phyloP scores from a whole-genome alignment of 1,140 invertebrate species.

The Ectropis grisescens region DNA sequence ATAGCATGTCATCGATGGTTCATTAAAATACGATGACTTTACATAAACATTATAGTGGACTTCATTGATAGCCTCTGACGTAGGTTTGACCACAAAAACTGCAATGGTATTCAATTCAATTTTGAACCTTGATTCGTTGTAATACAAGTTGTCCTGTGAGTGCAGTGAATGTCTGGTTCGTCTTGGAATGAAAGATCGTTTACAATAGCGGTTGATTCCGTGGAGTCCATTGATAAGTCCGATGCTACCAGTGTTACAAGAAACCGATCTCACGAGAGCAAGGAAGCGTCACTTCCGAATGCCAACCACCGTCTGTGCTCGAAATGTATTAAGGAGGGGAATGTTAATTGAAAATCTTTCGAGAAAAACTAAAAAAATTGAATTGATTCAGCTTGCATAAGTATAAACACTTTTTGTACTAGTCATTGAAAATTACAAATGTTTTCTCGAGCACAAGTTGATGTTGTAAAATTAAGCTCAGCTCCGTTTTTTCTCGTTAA shows the following conservation, averaged over 20 bases:
- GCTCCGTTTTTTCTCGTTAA: too few relatives aligned
- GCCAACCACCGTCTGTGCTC: conserved; percentile 3
- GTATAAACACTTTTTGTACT: too few relatives aligned
- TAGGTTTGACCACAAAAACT: conserved; percentile 57
- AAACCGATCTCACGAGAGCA: conserved; percentile 50
- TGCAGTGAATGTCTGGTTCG: conserved; percentile 30
- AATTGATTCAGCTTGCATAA: too few relatives aligned
- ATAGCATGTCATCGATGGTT: conserved; percentile 66
- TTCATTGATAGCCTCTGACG: conserved; percentile 67
- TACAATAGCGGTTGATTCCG: conserved; percentile 64
- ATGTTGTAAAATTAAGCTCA: too few relatives aligned
- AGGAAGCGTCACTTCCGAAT: conserved; percentile 42
- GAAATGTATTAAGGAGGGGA: too few relatives aligned
- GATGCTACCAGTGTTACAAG: conserved; percentile 66
- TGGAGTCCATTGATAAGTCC: conserved; percentile 67
- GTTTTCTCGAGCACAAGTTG: too few relatives aligned
- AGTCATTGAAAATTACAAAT: too few relatives aligned
- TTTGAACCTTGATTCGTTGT: too few relatives aligned
- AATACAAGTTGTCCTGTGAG: conserved; percentile 20
- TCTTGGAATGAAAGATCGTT: conserved; percentile 53
- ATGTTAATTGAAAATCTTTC: too few relatives aligned
- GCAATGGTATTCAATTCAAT: not conserved
- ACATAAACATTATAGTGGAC: conserved; percentile 64
- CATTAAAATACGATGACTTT: conserved; percentile 69
- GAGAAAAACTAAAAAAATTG: too few relatives aligned